These are phyloP conservation scores for Holacanthella duospinosa DNA, from an alignment of 2,888 invertebrate species.

Conservation along the genomic window DNA sequence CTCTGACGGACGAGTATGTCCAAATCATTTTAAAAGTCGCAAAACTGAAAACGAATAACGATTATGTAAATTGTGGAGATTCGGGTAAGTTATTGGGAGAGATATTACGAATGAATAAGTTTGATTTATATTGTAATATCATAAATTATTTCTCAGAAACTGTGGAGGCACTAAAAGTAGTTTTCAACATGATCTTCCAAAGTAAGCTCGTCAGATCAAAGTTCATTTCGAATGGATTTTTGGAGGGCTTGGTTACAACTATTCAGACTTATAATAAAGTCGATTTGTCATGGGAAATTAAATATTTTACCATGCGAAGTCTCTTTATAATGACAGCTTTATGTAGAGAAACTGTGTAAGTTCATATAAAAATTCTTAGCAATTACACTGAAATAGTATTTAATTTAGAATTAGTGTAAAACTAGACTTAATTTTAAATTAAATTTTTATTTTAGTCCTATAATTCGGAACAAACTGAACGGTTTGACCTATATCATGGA, in stretches of 20 bases:
- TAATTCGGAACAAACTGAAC: constrained; percentile 56
- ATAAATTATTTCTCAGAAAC: too few species aligned
- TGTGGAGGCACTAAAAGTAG: constrained; percentile 71
- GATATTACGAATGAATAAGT: neutral
- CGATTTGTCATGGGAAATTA: constrained; percentile 50
- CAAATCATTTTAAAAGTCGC: constrained; percentile 57
- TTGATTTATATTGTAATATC: neutral
- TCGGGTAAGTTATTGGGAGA: constrained; percentile 5
- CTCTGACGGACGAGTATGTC: constrained; percentile 59
- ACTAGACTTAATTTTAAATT: too few species aligned
- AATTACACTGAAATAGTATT: too few species aligned
- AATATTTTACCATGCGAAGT: constrained; percentile 76
- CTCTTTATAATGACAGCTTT: constrained; percentile 80
- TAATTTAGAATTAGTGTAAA: too few species aligned
- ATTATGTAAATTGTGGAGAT: constrained; percentile 25
- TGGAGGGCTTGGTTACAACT: constrained; percentile 62
- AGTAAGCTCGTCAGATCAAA: constrained; percentile 52
- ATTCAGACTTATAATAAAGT: constrained; percentile 57
- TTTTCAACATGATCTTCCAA: constrained; percentile 81
- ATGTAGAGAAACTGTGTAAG: constrained; percentile 52
- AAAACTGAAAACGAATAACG: constrained; percentile 42
- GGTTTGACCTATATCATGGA: constrained; percentile 59
- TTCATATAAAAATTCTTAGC: neutral
- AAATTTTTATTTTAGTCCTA: constrained; percentile 47
- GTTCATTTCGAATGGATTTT: constrained; percentile 53